Conservation (phyloP, 1,140 invertebrate genomes). For the Bombus picipes region DNA sequence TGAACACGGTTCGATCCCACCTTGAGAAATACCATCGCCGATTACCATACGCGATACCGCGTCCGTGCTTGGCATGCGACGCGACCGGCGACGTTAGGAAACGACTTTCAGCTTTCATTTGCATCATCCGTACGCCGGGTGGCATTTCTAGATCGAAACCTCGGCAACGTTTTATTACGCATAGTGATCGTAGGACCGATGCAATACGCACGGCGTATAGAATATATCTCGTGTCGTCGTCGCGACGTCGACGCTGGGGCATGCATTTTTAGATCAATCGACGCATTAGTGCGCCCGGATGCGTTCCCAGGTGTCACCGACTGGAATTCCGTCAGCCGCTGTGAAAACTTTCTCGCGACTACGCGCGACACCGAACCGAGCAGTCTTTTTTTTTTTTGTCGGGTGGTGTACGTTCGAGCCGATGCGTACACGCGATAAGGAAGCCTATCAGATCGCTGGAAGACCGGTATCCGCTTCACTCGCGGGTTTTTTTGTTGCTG, state of each 20-base stretch:
- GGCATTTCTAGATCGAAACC: conserved; percentile 70
- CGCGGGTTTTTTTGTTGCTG: too few relatives aligned
- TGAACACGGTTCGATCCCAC: conserved; percentile 33
- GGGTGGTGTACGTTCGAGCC: too few relatives aligned
- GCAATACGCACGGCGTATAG: conserved; percentile 50
- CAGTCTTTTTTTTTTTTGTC: not conserved
- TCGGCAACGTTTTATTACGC: conserved; percentile 62
- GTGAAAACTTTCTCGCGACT: conserved; percentile 47
- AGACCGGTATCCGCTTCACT: not conserved
- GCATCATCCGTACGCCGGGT: conserved; percentile 70
- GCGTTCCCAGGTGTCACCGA: conserved; percentile 58
- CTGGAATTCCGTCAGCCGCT: conserved; percentile 57
- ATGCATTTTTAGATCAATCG: conserved; percentile 71
- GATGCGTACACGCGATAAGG: conserved; percentile 16
- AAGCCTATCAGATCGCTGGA: conserved; percentile 17
- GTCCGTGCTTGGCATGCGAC: conserved; percentile 59
- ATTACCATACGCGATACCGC: conserved; percentile 56
- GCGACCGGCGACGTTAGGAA: conserved; percentile 64
- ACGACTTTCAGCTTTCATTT: conserved; percentile 74
- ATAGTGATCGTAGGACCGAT: conserved; percentile 60
- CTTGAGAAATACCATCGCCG: conserved; percentile 49
- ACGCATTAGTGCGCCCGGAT: conserved; percentile 72
- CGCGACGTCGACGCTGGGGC: not conserved
- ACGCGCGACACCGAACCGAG: too few relatives aligned
- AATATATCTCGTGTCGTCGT: not conserved